Evolutionary conservation across 1,140 invertebrate species (phyloP).

Genomic region (Drosophila kikkawai): DNA sequence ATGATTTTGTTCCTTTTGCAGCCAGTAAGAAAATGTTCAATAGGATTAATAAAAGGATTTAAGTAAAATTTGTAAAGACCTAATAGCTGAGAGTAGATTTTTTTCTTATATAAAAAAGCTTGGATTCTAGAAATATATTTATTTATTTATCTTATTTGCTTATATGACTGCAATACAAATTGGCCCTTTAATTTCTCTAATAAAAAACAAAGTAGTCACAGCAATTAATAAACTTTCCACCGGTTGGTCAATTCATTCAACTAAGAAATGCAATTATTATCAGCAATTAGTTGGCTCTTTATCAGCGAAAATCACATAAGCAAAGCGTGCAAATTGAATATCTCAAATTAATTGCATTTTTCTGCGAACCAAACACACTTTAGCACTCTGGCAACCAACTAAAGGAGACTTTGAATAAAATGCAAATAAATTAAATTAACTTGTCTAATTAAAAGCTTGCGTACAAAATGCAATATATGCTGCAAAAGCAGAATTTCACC

Average conservation of each 20-base stretch:
- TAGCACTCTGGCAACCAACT: background rate
- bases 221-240: background rate
- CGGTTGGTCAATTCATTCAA: background rate
- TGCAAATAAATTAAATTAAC: slow-evolving; percentile 71
- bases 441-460: slow-evolving; percentile 61
- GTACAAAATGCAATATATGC: slow-evolving; percentile 57
- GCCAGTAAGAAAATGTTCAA: background rate
- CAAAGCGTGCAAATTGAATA: slow-evolving; percentile 34
- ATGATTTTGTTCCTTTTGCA: background rate
- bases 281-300: slow-evolving; percentile 35
- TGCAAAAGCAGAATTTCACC: slow-evolving; percentile 14
- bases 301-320: slow-evolving; percentile 32
- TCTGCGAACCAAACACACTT: slow-evolving; percentile 9
- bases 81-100: background rate
- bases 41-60: background rate
- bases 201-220: background rate
- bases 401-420: slow-evolving; percentile 33
- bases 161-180: background rate
- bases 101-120: background rate
- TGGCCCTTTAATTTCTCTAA: background rate
- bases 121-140: background rate
- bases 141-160: background rate
- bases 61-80: background rate
- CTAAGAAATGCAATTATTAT: slow-evolving; percentile 36
- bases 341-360: slow-evolving; percentile 43